These are phyloP conservation scores for Oncorhynchus mykiss DNA, from an alignment of 2,113 vertebrate genomes.

Conservation along the genomic window DNA sequence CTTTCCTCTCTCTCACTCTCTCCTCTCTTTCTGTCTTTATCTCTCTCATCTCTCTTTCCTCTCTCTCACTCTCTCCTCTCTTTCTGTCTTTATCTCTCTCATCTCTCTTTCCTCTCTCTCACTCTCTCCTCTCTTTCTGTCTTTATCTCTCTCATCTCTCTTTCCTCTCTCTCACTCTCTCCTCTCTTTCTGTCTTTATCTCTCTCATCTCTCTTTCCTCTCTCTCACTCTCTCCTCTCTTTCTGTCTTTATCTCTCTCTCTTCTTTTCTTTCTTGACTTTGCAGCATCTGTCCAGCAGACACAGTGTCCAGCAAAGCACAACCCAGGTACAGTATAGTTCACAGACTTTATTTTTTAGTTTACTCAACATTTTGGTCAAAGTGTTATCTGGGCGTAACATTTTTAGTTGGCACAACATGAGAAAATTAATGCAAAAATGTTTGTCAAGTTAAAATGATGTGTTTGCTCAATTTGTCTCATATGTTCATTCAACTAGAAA, in stretches of 20 bases:
- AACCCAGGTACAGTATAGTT: constrained; percentile 80
- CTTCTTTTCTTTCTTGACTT: constrained; percentile 45
- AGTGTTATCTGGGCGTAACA: no score
- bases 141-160: no score
- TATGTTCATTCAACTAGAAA: no score
- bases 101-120: not conserved
- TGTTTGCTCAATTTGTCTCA: no score
- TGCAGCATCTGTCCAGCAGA: constrained; percentile 93
- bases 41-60: not conserved
- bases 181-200: no score
- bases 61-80: not conserved
- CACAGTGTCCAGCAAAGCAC: constrained; percentile 96
- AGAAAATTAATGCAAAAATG: no score
- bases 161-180: no score
- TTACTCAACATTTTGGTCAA: no score
- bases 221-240: not conserved
- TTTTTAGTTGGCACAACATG: no score
- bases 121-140: not conserved
- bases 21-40: no score
- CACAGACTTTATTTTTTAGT: no score
- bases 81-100: not conserved
- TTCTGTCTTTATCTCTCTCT: not conserved
- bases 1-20: not conserved
- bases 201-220: not conserved
- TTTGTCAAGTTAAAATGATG: no score